Evolutionary conservation across 2,888 invertebrate species (phyloP), one percentile per base, ranked within the genome.

Genomic region (Endomychus coccineus): DNA sequence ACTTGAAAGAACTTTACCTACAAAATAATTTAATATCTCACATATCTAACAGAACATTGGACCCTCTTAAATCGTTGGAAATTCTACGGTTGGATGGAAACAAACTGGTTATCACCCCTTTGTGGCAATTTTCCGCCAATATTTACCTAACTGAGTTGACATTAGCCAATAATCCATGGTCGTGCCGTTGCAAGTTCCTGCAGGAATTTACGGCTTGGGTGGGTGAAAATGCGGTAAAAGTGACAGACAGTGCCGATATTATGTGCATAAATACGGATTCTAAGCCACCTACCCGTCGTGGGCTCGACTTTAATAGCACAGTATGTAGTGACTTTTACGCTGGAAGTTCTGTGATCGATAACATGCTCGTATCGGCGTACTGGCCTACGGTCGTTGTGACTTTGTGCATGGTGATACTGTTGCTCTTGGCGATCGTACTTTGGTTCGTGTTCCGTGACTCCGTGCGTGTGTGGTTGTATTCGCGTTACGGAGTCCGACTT

Each of bases 151-250:
- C 75, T 51, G 83, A 86, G 41, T 65, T 91, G 48, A 80, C 83
- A 6, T 73, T 91, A 37, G 84, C 86, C 9, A 78, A 83, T 52
- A 92, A 92, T 65, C 76, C 80, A 43, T 92, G 91, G 91, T 84
- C 85, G 24, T 92, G 92, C 60, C 81, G 87, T 51, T 92, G 92
- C 68, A 83, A 85, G 61, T 90, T 87, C 68, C 73, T 91, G 54
- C 83, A 86, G 64, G 83, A 84, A 55, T 71, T 89, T 51, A 84
- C 87, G 40, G 74, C 80, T 47, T 90, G 87, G 76, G 78, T 88
- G 43, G 76, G 80, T 19, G 85, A 86, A 60, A 86, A 86, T 62
- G 79, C 81, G 42, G 77, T 81, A 62, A 83, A 83, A 67, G 80
- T 88, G 48, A 71, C 83, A 43, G 88, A 88, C 62, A 75, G 80